Conservation (phyloP, 2,113 vertebrate species). For the Daubentonia madagascariensis region DNA sequence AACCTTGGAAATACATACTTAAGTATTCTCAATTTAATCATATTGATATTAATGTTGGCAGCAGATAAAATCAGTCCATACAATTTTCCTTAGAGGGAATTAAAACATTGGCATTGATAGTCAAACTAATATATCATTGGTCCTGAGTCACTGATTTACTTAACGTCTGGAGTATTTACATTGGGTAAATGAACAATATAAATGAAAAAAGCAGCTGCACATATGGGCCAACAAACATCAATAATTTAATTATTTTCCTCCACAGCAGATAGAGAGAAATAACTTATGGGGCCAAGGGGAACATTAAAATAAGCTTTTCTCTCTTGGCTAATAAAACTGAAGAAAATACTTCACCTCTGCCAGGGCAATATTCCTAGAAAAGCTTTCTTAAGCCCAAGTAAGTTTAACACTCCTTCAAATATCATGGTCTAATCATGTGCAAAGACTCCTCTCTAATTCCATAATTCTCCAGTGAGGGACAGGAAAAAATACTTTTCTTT, state of each 20-base stretch:
- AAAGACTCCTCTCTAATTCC: constrained; percentile 39
- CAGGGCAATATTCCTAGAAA: constrained; percentile 74
- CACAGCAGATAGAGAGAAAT: constrained; percentile 60
- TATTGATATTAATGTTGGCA: background rate
- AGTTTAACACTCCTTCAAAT: constrained; percentile 64
- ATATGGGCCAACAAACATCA: constrained; percentile 53
- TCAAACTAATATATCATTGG: constrained; percentile 42
- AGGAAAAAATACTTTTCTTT: background rate
- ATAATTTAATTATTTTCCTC: constrained; percentile 75
- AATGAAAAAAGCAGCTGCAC: constrained; percentile 60
- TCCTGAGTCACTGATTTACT: constrained; percentile 33
- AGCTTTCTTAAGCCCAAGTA: constrained; percentile 53
- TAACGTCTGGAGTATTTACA: constrained; percentile 61
- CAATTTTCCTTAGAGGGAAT: constrained; percentile 33
- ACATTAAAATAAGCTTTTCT: constrained; percentile 67
- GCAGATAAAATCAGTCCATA: constrained; percentile 39
- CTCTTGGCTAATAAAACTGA: constrained; percentile 67
- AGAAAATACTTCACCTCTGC: constrained; percentile 58
- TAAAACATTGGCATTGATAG: constrained; percentile 31
- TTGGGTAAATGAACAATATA: constrained; percentile 24
- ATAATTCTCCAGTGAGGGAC: background rate
- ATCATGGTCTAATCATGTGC: constrained; percentile 58
- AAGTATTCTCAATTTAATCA: constrained; percentile 45
- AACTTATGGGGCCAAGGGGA: constrained; percentile 53
- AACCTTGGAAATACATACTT: background rate